Conservation (phyloP, 2,888 invertebrate species). For the Alcis repandata region DNA sequence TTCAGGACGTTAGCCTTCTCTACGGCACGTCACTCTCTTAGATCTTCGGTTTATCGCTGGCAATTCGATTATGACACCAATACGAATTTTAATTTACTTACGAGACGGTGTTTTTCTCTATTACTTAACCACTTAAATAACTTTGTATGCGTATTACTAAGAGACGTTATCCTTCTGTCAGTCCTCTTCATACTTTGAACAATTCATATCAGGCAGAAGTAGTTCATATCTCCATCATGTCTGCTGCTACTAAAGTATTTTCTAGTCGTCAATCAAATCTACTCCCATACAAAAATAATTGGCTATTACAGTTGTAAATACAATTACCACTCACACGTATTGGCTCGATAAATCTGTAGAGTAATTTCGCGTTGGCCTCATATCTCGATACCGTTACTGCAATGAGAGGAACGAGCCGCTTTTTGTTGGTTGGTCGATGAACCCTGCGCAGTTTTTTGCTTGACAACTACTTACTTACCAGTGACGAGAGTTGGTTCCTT, state of each 20-base stretch:
- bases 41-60: no score
- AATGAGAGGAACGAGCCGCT: conserved; percentile 61
- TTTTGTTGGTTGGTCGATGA: conserved; percentile 69
- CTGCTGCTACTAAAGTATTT: background rate
- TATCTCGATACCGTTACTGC: conserved; percentile 66
- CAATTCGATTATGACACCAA: no score
- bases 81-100: no score
- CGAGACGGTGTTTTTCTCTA: no score
- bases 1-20: no score
- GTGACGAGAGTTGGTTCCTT: conserved; percentile 13
- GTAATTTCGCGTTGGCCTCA: conserved; percentile 61
- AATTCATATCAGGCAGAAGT: no score
- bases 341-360: conserved; percentile 57
- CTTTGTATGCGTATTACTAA: no score
- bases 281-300: conserved; percentile 43
- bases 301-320: conserved; percentile 47
- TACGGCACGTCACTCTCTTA: no score
- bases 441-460: conserved; percentile 48
- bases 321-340: conserved; percentile 52
- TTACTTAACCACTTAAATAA: no score
- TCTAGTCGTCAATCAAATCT: background rate
- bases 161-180: no score
- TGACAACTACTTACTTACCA: conserved; percentile 3
- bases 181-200: no score
- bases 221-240: background rate